Evolutionary conservation across 2,888 invertebrate genomes (phyloP).

Genomic region (Plutella xylostella): DNA sequence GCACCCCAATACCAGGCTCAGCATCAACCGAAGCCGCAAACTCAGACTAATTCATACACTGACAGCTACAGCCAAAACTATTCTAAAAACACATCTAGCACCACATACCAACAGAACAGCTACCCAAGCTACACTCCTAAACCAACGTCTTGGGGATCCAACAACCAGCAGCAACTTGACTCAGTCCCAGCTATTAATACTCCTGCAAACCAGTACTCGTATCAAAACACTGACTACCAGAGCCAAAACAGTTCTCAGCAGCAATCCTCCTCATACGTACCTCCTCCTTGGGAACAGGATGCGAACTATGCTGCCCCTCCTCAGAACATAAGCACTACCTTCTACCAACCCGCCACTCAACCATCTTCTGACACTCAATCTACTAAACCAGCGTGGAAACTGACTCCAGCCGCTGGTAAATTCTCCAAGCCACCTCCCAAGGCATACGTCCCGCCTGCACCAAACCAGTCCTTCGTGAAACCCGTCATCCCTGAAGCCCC

Average conservation of each 20-base stretch:
- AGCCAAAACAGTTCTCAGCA: slow-evolving; percentile 40
- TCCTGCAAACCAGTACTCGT: slow-evolving; percentile 35
- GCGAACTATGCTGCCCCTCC: slow-evolving; percentile 33
- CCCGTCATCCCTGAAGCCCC: slow-evolving; percentile 36
- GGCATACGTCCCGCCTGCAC: slow-evolving; percentile 57
- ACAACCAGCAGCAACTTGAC: too few species aligned
- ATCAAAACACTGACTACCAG: slow-evolving; percentile 28
- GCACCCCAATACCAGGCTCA: slow-evolving; percentile 18
- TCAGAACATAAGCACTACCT: slow-evolving; percentile 35
- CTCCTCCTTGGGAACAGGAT: slow-evolving; percentile 63
- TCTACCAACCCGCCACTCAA: slow-evolving; percentile 35
- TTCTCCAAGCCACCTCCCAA: slow-evolving; percentile 46
- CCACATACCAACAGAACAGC: slow-evolving; percentile 25
- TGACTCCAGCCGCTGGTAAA: slow-evolving; percentile 17
- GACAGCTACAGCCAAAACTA: slow-evolving; percentile 22
- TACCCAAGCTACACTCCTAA: slow-evolving; percentile 41
- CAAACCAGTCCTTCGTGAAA: slow-evolving; percentile 59
- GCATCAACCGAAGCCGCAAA: slow-evolving; percentile 3
- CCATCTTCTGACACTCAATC: background rate
- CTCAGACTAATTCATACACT: slow-evolving; percentile 1
- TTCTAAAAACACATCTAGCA: slow-evolving; percentile 27
- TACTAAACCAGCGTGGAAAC: slow-evolving; percentile 5
- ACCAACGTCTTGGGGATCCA: slow-evolving; percentile 38
- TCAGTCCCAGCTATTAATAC: slow-evolving; percentile 20
- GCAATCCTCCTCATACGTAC: slow-evolving; percentile 51